Conservation (phyloP, 2,888 invertebrate species). For the Ptilodon capucinus region DNA sequence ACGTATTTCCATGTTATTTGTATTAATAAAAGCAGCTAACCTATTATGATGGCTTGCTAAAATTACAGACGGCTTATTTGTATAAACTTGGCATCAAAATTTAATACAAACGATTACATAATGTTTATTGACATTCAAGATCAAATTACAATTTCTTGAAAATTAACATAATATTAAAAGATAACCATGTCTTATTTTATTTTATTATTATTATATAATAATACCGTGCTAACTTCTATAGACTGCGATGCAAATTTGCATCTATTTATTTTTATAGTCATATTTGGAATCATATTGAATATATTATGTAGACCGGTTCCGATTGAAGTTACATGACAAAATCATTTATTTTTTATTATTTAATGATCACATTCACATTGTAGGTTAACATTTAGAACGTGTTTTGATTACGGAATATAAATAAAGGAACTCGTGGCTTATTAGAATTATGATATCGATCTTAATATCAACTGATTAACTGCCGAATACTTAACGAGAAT, state of each 20-base stretch:
- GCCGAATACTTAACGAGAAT: too few relatives aligned
- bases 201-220: background rate
- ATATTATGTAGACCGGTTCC: background rate
- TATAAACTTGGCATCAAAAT: too few relatives aligned
- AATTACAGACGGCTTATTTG: too few relatives aligned
- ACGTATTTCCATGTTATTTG: too few relatives aligned
- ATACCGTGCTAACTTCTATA: background rate
- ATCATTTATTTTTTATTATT: background rate
- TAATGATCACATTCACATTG: background rate
- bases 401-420: background rate
- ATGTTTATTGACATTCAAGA: too few relatives aligned
- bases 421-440: background rate
- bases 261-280: background rate
- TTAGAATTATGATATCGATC: background rate
- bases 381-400: background rate
- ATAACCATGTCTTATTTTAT: too few relatives aligned
- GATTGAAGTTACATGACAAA: background rate
- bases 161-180: too few relatives aligned
- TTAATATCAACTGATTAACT: background rate
- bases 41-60: too few relatives aligned
- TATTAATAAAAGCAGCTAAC: too few relatives aligned
- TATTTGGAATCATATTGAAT: background rate
- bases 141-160: too few relatives aligned
- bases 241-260: background rate
- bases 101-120: too few relatives aligned